Base-by-base conservation (phyloP, 2,113 vertebrate genomes). In the Scartelaos histophorus region DNA sequence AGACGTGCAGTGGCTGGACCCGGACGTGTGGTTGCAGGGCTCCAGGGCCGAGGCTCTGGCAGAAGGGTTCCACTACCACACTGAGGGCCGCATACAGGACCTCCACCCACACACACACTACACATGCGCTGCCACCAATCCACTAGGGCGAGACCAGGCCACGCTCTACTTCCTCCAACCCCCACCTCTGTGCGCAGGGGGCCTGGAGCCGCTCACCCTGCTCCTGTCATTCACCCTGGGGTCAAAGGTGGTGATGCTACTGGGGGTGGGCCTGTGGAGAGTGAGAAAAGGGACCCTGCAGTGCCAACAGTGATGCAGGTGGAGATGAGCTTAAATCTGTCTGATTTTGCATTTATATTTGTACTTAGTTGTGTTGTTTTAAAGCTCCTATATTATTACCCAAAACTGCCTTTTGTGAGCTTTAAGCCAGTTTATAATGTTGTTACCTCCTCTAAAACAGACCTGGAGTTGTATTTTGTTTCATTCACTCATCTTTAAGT, bases 81-180 rank as follows among this genome's bases (percentile, higher is more conserved):
- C 94, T 53, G 93, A 93, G 47, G 94, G 89, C 51, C 95, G 95
- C 85, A 92, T 98, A 56, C 89, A 38, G 0, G 90, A 89, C 15
- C 88, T 98, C 78, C 85, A 78, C 13, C 92, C 92, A 0, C 95
- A 95, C 0, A 94, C 93, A 3, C 96, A 95, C 53, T 98, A 98
- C 92, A 96, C 94, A 45, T 99, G 97, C 66, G 93, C 91, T 0
- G 95, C 96, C 78, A 91, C 93, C 81, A 94, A 94, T 81, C 91
- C 92, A 0, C 86, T 93, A 65, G 93, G 93, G 19, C 87, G 83
- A 38, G 92, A 92, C 15, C 90, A 92, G 80, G 90, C 93, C 64
- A 83, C 85, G 0, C 87, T 94, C 16, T 94, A 91, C 58, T 67
- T 94, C n/a, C 80, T 93, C 71, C 24, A 45, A 13, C 87, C 85